Evolutionary conservation across 2,888 invertebrate genomes (phyloP), one percentile per base, ranked within the genome.

Genomic region (Girardia tigrina): DNA sequence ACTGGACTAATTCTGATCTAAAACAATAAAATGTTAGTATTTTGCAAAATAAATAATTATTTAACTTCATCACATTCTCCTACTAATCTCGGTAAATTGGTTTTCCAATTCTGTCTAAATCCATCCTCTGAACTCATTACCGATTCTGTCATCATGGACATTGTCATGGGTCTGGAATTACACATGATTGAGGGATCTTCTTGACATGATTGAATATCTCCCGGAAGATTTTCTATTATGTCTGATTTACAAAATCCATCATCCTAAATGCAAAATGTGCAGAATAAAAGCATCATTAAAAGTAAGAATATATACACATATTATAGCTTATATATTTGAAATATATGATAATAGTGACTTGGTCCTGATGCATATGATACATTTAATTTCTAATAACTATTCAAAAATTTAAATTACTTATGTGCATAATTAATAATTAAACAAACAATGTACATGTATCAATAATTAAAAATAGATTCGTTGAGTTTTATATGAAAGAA

Each of bases 1-100:
- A 97, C 93, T 0, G 95, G 93, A 80, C 94, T 94, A 80, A 95
- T 92, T 81, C 94, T 89, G 82, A 95, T 92, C 86, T 95, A 70
- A 8, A n/a, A n/a, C n/a, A n/a, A 26, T 70, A 20, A 70, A 12
- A 6, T 8, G 20, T 26, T 20, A 23, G 70, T 23, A 23, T 12
- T 8, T 70, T 12, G 6, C n/a, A 26, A 70, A n/a, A n/a, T 6
- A 28, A 28, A n/a, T 26, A 26, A 26, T 26, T 26, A 6, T 6
- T 42, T 36, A 23, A 74, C 74, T 69, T 75, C 76, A 42, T 75
- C 76, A 56, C 76, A 75, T 69, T 75, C 75, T 6, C 76, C 76
- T 26, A 75, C 29, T 8, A 75, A 29, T 20, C 76, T n/a, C 26
- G 73, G 70, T 36, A 36, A 14, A 36, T 28, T 16, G n/a, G n/a